Evolutionary conservation across 2,113 vertebrate species (phyloP).

Genomic region (Globicephala melas): DNA sequence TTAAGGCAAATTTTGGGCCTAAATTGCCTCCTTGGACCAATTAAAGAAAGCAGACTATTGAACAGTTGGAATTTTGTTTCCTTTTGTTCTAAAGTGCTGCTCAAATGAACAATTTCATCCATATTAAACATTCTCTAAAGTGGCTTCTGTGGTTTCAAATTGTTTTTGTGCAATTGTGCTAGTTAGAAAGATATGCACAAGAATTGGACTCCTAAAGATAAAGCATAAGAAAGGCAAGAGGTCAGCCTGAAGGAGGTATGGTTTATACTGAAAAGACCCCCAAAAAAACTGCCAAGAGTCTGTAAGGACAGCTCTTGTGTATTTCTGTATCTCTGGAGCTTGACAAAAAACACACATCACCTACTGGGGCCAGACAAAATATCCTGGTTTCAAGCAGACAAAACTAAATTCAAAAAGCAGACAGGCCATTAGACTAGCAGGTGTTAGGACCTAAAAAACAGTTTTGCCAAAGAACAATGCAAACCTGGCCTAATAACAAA

Average conservation of each 20-base stretch:
- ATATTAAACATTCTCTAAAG: not conserved
- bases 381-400: not conserved
- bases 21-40: not conserved
- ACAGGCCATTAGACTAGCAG: not conserved
- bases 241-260: not conserved
- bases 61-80: not conserved
- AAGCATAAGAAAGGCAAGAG: not conserved
- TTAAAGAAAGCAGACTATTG: not conserved
- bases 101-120: not conserved
- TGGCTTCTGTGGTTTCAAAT: not conserved
- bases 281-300: not conserved
- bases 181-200: not conserved
- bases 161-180: not conserved
- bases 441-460: not conserved
- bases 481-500: not conserved
- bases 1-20: not conserved
- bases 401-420: not conserved
- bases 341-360: not conserved
- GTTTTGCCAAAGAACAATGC: not conserved
- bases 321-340: not conserved
- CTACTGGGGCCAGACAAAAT: not conserved
- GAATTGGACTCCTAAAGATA: not conserved
- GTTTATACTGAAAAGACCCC: not conserved
- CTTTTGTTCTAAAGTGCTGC: not conserved
- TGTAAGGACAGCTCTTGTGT: fast-evolving